Conservation (phyloP, 2,797 vertebrate species). For the Pseudomugil tenellus region DNA sequence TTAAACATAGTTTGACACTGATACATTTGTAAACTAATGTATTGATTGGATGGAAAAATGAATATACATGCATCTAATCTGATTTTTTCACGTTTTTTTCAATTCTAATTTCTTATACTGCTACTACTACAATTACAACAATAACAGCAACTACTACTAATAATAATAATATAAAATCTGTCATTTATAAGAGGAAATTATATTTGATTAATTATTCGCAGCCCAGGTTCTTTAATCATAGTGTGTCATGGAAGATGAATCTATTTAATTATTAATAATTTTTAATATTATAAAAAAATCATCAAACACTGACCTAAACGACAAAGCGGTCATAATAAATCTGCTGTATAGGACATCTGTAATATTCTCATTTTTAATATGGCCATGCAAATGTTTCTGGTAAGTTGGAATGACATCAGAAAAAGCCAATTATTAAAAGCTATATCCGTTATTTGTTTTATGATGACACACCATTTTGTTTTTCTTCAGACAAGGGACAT, state of each 20-base stretch:
- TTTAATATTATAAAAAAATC: constrained; percentile 37
- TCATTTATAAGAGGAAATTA: background rate
- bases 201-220: too few relatives aligned
- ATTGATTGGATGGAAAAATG: background rate
- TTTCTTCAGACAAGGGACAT: background rate
- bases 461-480: background rate
- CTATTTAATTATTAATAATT: constrained; percentile 41
- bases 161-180: background rate
- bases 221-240: constrained; percentile 35
- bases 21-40: background rate
- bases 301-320: constrained; percentile 30
- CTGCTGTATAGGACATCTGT: background rate
- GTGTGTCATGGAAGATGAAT: constrained; percentile 26
- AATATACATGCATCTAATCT: background rate
- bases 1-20: background rate
- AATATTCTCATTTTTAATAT: background rate
- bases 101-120: too few relatives aligned
- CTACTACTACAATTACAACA: too few relatives aligned
- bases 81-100: background rate
- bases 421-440: background rate
- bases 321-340: background rate
- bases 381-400: background rate
- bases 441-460: background rate
- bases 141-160: too few relatives aligned
- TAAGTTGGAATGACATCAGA: background rate